These are phyloP conservation scores for Oncorhynchus masou DNA, from an alignment of 2,113 vertebrate species.

Conservation along the genomic window DNA sequence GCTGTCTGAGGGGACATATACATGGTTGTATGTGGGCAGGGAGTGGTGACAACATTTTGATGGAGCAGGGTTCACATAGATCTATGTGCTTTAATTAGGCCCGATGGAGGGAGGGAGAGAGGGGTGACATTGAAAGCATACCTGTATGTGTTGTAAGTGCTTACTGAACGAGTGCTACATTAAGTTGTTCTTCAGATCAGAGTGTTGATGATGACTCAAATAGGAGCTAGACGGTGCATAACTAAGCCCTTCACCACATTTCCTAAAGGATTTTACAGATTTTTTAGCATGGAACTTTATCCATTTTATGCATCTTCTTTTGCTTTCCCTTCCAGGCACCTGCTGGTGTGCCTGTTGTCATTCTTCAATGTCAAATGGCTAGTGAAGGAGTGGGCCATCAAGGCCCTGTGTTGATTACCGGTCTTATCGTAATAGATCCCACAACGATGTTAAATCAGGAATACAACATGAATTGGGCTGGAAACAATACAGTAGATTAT, in stretches of 20 bases:
- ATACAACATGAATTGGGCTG: not conserved
- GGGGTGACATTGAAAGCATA: not conserved
- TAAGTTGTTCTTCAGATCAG: not conserved
- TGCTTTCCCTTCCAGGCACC: too few relatives aligned
- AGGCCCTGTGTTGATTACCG: not conserved
- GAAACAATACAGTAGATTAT: not conserved
- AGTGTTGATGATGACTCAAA: not conserved
- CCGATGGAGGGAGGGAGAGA: not conserved
- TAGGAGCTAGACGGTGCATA: not conserved
- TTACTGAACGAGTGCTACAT: not conserved
- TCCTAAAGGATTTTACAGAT: not conserved
- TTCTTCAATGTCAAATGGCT: not conserved
- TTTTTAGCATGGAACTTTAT: too few relatives aligned
- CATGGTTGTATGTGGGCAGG: constrained; percentile 2
- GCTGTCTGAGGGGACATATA: not conserved
- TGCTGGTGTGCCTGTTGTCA: not conserved
- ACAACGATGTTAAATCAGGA: not conserved
- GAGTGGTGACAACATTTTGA: constrained; percentile 13
- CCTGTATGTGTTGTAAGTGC: not conserved
- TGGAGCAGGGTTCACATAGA: constrained; percentile 15
- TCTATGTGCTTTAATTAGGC: constrained; percentile 15
- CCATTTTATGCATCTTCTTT: too few relatives aligned
- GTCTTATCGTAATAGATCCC: not conserved
- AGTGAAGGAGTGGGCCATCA: not conserved
- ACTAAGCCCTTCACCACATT: not conserved